These are phyloP conservation scores for Myocastor coypus DNA, from an alignment of 2,113 vertebrate species.

Conservation along the genomic window DNA sequence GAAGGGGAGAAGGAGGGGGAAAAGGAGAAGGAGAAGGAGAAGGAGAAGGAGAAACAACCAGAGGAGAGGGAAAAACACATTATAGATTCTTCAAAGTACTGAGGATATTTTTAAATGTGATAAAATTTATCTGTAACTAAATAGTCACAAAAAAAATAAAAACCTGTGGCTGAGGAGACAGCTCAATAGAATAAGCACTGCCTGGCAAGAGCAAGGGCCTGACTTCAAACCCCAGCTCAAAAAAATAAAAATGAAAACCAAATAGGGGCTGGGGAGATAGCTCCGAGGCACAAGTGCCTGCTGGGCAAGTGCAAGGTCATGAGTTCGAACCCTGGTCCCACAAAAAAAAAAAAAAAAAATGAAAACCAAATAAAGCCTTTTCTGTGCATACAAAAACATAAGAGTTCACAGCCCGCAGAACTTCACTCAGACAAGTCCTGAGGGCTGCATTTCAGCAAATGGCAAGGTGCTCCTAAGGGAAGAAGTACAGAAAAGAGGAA, in stretches of 20 bases:
- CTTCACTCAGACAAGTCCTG: background rate
- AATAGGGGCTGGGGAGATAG: no score
- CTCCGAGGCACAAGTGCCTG: no score
- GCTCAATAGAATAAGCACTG: no score
- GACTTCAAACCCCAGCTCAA: no score
- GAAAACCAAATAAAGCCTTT: slow-evolving; percentile 31
- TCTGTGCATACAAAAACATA: background rate
- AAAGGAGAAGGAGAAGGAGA: background rate
- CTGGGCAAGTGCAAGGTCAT: no score
- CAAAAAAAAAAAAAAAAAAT: no score
- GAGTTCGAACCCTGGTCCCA: no score
- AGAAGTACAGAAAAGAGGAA: background rate
- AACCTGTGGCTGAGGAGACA: background rate
- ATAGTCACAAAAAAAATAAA: background rate
- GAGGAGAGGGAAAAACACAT: background rate
- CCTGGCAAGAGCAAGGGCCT: no score
- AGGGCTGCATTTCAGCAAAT: background rate
- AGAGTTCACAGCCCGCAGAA: background rate
- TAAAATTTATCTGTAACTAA: background rate
- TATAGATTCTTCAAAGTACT: background rate
- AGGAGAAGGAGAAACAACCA: background rate
- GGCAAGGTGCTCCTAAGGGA: background rate
- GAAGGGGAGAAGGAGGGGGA: background rate
- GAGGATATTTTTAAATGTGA: background rate
- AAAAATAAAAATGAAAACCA: slow-evolving; percentile 26